Percentiles rank a stretch among this genome's conserved stretches.
These are phyloP conservation scores for Drosophila stalkeri DNA, from an alignment of 2,888 invertebrate genomes.

Conservation along the genomic window DNA sequence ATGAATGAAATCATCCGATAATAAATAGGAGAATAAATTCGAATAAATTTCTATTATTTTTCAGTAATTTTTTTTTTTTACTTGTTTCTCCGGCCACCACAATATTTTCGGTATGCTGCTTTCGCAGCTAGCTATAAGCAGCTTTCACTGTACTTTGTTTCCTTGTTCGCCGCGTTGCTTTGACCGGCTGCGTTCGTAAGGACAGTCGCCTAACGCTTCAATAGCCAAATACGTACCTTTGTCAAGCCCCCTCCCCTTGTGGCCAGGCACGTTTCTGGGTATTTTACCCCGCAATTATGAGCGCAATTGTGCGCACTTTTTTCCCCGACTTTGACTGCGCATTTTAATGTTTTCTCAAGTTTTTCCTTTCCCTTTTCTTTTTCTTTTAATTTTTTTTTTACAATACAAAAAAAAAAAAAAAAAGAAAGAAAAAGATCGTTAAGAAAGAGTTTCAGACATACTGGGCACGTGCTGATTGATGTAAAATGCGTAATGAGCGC, in stretches of 20 bases:
- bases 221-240: conserved; percentile 24
- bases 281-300: conserved; percentile 64
- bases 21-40: neutral
- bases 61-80: neutral
- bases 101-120: neutral
- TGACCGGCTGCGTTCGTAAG: neutral
- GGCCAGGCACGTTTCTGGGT: conserved; percentile 42
- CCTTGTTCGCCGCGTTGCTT: neutral
- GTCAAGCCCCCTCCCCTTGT: neutral
- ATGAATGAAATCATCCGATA: neutral
- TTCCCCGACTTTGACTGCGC: conserved; percentile 38
- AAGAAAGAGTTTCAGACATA: conserved; percentile 66
- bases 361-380: conserved; percentile 27
- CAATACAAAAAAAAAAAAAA: conserved; percentile 18
- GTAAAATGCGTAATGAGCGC: conserved; percentile 78
- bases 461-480: conserved; percentile 78
- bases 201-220: conserved; percentile 28
- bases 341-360: conserved; percentile 52
- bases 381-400: conserved; percentile 7
- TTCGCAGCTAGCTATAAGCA: neutral
- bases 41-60: neutral
- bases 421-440: conserved; percentile 24
- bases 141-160: conserved; percentile 12
- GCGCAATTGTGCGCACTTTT: conserved; percentile 73
- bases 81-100: neutral